Evolutionary conservation across 2,113 vertebrate species (phyloP).

Genomic region (Plestiodon gilberti): DNA sequence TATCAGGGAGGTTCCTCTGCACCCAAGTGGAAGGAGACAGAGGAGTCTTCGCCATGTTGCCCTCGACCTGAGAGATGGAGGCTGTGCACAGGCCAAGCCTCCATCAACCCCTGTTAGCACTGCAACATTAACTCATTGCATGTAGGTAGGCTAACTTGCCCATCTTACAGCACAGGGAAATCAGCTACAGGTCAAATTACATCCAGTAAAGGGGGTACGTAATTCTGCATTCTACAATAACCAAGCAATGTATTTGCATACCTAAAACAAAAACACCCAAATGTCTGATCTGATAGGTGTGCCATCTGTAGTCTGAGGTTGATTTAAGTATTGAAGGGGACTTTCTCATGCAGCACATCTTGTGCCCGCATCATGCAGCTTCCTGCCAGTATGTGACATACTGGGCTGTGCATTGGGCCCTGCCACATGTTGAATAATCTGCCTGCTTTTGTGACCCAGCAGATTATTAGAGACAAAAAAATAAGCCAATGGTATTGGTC

Average conservation of each 20-base stretch:
- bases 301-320: neutral
- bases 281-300: neutral
- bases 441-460: neutral
- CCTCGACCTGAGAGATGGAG: neutral
- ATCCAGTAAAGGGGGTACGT: neutral
- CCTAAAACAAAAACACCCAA: neutral
- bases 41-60: fast-evolving
- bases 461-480: neutral
- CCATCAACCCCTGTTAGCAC: neutral
- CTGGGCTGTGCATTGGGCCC: neutral
- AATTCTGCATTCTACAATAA: neutral
- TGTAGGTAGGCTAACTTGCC: fast-evolving
- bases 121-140: fast-evolving
- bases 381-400: neutral
- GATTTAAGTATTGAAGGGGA: neutral
- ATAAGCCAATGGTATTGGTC: neutral
- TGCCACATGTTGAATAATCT: neutral
- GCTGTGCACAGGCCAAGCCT: neutral
- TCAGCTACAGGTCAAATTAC: neutral
- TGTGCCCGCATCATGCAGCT: neutral
- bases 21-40: neutral
- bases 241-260: neutral
- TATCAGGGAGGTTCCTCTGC: conserved; percentile 51
- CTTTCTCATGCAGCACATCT: neutral
- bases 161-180: neutral